Conservation (phyloP, 2,113 vertebrate species). For the Rhinopithecus roxellana region DNA sequence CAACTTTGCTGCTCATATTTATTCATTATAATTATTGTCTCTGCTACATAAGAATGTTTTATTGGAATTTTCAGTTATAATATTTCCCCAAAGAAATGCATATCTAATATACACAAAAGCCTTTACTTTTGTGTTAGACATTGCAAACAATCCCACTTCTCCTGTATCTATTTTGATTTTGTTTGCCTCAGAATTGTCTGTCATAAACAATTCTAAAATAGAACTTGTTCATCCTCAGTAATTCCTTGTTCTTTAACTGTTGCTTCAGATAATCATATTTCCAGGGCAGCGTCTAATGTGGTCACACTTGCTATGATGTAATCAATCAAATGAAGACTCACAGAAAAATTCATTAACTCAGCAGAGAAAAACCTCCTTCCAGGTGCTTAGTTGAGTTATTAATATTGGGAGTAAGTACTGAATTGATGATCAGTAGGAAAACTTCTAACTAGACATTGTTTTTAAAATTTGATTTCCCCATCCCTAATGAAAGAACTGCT, state of each 20-base stretch:
- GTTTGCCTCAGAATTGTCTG: constrained; percentile 31
- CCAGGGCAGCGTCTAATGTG: constrained; percentile 24
- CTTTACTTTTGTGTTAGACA: background rate
- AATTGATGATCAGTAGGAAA: constrained; percentile 67
- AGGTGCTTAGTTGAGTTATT: constrained; percentile 64
- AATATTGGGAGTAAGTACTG: constrained; percentile 62
- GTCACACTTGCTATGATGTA: constrained; percentile 52
- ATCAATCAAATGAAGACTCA: constrained; percentile 50
- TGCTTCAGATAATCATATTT: constrained; percentile 6
- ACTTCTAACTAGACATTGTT: constrained; percentile 54
- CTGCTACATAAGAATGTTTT: background rate
- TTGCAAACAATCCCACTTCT: background rate
- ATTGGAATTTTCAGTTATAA: constrained; percentile 16
- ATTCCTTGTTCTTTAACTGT: background rate
- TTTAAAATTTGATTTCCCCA: constrained; percentile 74
- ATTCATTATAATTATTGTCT: constrained; percentile 11
- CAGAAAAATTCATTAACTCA: constrained; percentile 61
- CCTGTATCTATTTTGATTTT: background rate
- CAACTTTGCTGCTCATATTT: background rate
- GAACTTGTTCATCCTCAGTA: background rate
- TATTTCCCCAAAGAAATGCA: background rate
- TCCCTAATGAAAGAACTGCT: constrained; percentile 64
- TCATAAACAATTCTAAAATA: constrained; percentile 44
- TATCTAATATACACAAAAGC: background rate
- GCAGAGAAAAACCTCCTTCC: constrained; percentile 49